These are phyloP conservation scores for Cabera pusaria DNA, from an alignment of 2,888 invertebrate genomes.

Conservation along the genomic window DNA sequence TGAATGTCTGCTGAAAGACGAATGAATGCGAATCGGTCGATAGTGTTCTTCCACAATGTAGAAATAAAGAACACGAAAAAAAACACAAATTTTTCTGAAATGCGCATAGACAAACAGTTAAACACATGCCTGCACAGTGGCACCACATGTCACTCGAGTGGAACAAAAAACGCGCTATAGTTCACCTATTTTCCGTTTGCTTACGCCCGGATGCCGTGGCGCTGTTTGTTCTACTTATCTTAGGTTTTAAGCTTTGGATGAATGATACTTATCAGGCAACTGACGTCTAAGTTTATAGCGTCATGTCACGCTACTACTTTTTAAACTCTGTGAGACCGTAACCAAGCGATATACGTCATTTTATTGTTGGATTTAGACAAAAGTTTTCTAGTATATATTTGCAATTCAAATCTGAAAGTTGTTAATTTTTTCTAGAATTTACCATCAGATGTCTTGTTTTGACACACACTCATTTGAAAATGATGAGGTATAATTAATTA, in stretches of 20 bases:
- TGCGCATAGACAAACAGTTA: slow-evolving; percentile 10
- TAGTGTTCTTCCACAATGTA: too few relatives aligned
- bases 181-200: slow-evolving; percentile 54
- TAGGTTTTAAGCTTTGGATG: slow-evolving; percentile 47
- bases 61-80: slow-evolving; percentile 5
- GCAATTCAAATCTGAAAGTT: too few relatives aligned
- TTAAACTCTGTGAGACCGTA: slow-evolving; percentile 17
- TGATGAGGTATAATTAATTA: too few relatives aligned
- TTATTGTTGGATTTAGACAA: too few relatives aligned
- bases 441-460: too few relatives aligned
- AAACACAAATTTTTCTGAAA: slow-evolving; percentile 4
- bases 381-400: too few relatives aligned
- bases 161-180: slow-evolving; percentile 45
- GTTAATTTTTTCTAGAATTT: too few relatives aligned
- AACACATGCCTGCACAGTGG: slow-evolving; percentile 36
- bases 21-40: slow-evolving; percentile 6
- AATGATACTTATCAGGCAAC: slow-evolving; percentile 70
- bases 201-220: slow-evolving; percentile 65
- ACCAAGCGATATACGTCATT: too few relatives aligned
- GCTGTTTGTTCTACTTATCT: slow-evolving; percentile 65
- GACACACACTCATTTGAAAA: too few relatives aligned
- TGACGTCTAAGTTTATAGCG: slow-evolving; percentile 61
- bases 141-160: slow-evolving; percentile 45
- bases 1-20: too few relatives aligned
- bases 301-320: slow-evolving; percentile 58